Evolutionary conservation across 2,113 vertebrate species (phyloP), one percentile per base, ranked within the genome.

Genomic region (Illadopsis cleaveri): DNA sequence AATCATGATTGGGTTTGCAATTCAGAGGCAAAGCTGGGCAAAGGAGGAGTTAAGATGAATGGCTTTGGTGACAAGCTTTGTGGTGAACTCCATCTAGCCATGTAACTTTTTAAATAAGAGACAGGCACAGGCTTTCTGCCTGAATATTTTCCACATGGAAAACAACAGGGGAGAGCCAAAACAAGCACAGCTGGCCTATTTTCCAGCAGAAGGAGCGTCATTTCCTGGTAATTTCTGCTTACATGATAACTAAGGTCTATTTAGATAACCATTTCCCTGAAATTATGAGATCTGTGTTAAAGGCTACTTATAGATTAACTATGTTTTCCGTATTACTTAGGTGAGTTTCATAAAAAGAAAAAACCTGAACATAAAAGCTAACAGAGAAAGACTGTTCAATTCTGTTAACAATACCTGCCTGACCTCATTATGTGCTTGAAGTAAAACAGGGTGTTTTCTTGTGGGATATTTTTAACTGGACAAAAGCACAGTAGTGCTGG

Each of bases 131-230:
- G 82, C 88, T 96, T 96, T 92, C 87, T 96, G 91, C 73, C 71
- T 96, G 95, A 93, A 86, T 97, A 97, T 97, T 97, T 97, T 97
- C 96, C 97, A 97, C 89, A 91, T 87, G 95, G 87, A 95, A 96
- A 95, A 96, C 90, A 97, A 73, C 72, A 94, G 66, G 54, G 16
- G 91, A 95, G 90, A 95, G 97, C 97, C 97, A 98, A 98, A 98
- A 93, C 95, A 97, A 98, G 96, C 98, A 98, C 98, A 98, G 98
- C 98, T 98, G 97, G 87, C 56, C 95, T 94, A 73, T 96, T 97
- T 98, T 97, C 95, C 94, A 83, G 82, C 35, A 60, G 92, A 73
- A 91, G 65, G 78, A 96, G 96, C 66, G 50, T 98, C 93, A 98
- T 97, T 98, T 98, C 97, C 98, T 97, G 95, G 90, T 95, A 96